Evolutionary conservation across 2,113 vertebrate species (phyloP).

Genomic region (Indri indri): DNA sequence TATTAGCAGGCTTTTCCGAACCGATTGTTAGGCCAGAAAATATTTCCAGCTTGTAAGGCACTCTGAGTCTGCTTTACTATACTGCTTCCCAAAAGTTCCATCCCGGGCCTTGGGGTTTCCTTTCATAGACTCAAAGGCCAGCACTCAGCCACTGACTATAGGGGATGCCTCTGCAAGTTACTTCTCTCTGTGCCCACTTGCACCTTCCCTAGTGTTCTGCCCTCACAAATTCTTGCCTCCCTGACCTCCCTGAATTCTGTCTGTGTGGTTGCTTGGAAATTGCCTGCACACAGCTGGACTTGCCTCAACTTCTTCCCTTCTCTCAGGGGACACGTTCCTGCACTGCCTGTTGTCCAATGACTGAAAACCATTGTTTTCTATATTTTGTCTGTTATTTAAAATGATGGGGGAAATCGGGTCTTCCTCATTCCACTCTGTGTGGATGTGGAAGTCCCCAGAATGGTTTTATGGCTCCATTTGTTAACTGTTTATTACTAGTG

Average conservation of each 20-base stretch:
- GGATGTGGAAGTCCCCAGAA: background rate
- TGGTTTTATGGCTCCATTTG: background rate
- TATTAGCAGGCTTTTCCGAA: background rate
- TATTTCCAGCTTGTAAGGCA: background rate
- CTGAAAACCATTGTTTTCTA: background rate
- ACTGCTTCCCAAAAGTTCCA: accelerated
- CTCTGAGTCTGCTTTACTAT: background rate
- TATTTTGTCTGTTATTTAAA: background rate
- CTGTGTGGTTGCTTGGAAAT: background rate
- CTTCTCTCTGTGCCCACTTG: background rate
- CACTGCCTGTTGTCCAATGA: too few species aligned
- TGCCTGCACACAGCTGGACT: background rate
- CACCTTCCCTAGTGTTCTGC: background rate
- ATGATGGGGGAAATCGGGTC: background rate
- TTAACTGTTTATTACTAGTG: background rate
- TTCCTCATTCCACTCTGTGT: background rate
- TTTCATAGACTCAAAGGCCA: background rate
- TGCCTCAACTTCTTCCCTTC: background rate
- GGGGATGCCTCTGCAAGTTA: background rate
- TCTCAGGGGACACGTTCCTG: background rate
- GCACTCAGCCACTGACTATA: background rate
- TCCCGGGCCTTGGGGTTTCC: background rate
- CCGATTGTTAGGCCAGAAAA: background rate
- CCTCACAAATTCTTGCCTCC: background rate
- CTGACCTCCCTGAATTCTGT: background rate